Evolutionary conservation across 2,888 invertebrate genomes (phyloP).

Genomic region (Caenorhabditis panamensis): DNA sequence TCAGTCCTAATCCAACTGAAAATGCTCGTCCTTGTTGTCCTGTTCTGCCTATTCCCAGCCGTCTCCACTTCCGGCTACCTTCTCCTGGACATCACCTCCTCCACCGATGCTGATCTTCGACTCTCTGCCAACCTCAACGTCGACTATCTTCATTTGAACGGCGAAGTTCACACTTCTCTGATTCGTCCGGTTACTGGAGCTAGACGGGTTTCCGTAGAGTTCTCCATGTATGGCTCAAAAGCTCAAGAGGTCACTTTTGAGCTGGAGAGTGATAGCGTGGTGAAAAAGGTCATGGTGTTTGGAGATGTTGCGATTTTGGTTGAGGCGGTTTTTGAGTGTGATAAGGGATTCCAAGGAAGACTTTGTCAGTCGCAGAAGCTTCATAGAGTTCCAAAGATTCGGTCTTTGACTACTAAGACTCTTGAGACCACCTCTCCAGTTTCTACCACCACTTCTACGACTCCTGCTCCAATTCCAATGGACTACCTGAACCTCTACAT

Average conservation of each 20-base stretch:
- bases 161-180: neutral
- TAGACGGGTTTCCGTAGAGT: neutral
- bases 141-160: neutral
- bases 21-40: neutral
- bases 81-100: neutral
- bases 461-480: neutral
- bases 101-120: neutral
- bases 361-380: neutral
- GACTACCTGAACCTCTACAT: neutral
- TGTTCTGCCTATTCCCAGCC: neutral
- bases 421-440: too few relatives aligned
- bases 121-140: neutral
- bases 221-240: neutral
- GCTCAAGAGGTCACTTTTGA: neutral
- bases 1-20: neutral
- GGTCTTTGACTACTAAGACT: too few relatives aligned
- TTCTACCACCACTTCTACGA: neutral
- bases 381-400: neutral
- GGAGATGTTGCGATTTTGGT: neutral
- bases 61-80: neutral
- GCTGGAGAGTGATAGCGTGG: neutral
- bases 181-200: neutral
- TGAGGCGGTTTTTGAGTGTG: neutral
- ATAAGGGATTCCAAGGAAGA: neutral
- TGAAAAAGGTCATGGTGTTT: neutral